These are phyloP conservation scores for Diadegma fenestrale DNA, from an alignment of 2,888 invertebrate species.

Conservation along the genomic window DNA sequence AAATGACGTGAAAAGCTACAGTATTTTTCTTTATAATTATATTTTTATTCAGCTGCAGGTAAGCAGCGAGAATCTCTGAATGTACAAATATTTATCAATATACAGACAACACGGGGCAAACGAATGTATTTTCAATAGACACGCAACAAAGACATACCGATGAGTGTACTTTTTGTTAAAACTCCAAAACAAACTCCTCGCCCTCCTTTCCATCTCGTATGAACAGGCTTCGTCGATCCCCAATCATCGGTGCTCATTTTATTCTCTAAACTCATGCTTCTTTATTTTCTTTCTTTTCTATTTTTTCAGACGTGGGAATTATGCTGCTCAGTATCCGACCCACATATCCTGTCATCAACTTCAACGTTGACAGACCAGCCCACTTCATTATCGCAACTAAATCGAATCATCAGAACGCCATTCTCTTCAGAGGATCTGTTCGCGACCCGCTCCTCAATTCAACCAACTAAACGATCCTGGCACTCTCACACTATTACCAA, in stretches of 20 bases:
- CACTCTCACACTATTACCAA: background rate
- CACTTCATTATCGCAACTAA: conserved; percentile 44
- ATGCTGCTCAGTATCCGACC: background rate
- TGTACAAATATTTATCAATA: conserved; percentile 7
- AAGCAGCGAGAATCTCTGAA: background rate
- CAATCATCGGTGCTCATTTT: background rate
- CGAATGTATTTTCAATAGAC: background rate
- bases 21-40: background rate
- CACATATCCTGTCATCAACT: conserved; percentile 13
- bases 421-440: conserved; percentile 53
- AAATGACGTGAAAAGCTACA: background rate
- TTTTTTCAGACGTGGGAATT: conserved; percentile 35
- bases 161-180: background rate
- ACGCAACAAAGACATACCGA: background rate
- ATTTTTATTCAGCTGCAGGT: background rate
- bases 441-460: conserved; percentile 19
- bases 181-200: background rate
- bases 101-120: background rate
- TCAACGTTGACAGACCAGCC: conserved; percentile 53
- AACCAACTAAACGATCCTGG: background rate
- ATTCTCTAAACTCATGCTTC: background rate
- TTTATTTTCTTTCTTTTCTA: background rate
- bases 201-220: background rate
- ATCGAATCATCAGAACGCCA: conserved; percentile 4
- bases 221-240: background rate